Conservation (phyloP, 2,113 vertebrate species). For the Podiceps cristatus region DNA sequence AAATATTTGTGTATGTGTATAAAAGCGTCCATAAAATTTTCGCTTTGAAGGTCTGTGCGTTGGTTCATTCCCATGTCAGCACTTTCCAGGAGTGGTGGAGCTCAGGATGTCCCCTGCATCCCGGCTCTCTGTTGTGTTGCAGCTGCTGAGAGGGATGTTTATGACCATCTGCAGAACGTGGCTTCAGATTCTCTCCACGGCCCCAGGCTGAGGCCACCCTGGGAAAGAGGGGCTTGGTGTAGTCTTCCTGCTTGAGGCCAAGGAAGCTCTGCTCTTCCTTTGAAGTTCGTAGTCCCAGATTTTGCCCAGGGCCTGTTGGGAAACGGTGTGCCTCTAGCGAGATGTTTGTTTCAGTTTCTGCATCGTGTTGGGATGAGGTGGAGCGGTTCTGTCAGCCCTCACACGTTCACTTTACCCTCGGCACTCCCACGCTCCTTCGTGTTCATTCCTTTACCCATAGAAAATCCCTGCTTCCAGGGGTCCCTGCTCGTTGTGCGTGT, state of each 20-base stretch:
- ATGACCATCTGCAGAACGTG: rapidly evolving
- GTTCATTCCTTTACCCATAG: neutral
- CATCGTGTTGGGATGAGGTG: neutral
- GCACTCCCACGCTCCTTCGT: neutral
- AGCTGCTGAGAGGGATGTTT: neutral
- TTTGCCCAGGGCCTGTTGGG: rapidly evolving
- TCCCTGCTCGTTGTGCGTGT: rapidly evolving
- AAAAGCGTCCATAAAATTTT: slow-evolving; percentile 70
- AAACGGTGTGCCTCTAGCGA: neutral
- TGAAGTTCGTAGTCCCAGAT: neutral
- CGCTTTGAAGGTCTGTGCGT: slow-evolving; percentile 43
- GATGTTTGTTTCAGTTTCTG: neutral
- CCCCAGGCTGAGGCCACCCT: neutral
- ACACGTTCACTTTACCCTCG: neutral
- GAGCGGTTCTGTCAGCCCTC: neutral
- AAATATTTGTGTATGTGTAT: slow-evolving; percentile 86
- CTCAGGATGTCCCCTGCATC: neutral
- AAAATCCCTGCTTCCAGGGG: neutral
- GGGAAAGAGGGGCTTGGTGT: neutral
- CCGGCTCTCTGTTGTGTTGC: rapidly evolving
- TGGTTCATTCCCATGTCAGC: neutral
- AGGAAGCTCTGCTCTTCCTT: neutral
- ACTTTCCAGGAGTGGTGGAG: neutral
- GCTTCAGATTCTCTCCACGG: neutral
- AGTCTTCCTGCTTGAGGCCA: neutral